These are phyloP conservation scores for Mus musculus DNA, from an alignment of 2,113 vertebrate genomes.

Conservation along the genomic window DNA sequence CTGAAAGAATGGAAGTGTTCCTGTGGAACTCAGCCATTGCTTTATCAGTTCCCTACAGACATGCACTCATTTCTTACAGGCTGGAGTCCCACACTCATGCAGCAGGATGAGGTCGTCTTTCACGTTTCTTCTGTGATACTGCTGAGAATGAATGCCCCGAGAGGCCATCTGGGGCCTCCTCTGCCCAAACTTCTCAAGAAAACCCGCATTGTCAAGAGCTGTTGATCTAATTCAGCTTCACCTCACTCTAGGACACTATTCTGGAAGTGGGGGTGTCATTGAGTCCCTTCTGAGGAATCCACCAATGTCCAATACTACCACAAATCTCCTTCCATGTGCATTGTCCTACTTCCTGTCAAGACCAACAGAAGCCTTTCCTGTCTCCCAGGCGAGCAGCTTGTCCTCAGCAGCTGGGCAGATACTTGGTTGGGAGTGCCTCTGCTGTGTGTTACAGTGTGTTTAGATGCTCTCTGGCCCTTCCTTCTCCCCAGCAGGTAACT, in stretches of 20 bases:
- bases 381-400: too few relatives aligned
- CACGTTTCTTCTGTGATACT: background rate
- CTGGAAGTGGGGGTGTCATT: background rate
- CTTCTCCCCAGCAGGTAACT: background rate
- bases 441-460: background rate
- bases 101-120: background rate
- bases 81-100: background rate
- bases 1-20: accelerated
- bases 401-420: background rate
- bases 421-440: background rate
- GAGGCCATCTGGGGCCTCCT: background rate
- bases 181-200: background rate
- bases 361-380: background rate
- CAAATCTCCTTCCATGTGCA: background rate
- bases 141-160: background rate
- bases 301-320: background rate
- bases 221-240: background rate
- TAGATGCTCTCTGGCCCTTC: background rate
- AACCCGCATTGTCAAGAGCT: background rate
- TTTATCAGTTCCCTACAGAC: background rate
- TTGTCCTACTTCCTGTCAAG: background rate
- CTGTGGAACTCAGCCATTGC: background rate
- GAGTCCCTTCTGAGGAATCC: background rate
- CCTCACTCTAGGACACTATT: background rate
- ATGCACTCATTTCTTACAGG: background rate